These are phyloP conservation scores for Aproaerema taeniolella DNA, from an alignment of 2,888 invertebrate genomes.

Conservation along the genomic window DNA sequence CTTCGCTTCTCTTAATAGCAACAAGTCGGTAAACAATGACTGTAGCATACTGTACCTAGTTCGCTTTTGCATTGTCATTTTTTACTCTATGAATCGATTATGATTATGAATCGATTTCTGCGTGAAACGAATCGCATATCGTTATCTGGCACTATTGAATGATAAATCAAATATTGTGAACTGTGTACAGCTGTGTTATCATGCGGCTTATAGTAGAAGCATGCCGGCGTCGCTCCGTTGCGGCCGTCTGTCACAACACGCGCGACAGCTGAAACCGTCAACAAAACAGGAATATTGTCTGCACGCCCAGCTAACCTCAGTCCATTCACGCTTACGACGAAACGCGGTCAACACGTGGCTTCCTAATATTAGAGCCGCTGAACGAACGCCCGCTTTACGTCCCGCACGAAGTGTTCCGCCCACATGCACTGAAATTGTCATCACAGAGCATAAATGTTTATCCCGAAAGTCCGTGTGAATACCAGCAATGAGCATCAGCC, in stretches of 20 bases:
- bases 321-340: slow-evolving; percentile 58
- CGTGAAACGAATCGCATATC: slow-evolving; percentile 26
- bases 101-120: too few relatives aligned
- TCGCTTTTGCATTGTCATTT: too few relatives aligned
- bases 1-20: too few relatives aligned
- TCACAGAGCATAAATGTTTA: slow-evolving; percentile 63
- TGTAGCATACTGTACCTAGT: too few relatives aligned
- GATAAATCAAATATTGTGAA: slow-evolving; percentile 50
- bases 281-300: slow-evolving; percentile 49
- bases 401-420: slow-evolving; percentile 37
- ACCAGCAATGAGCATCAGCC: slow-evolving; percentile 57
- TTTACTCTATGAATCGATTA: too few relatives aligned
- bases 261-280: slow-evolving; percentile 64
- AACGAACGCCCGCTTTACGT: slow-evolving; percentile 31
- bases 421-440: slow-evolving; percentile 37
- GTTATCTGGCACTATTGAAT: slow-evolving; percentile 54
- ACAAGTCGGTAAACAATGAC: too few relatives aligned
- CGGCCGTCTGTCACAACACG: slow-evolving; percentile 26
- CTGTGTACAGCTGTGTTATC: slow-evolving; percentile 30
- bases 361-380: slow-evolving; percentile 54
- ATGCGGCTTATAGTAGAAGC: slow-evolving; percentile 36
- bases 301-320: slow-evolving; percentile 33
- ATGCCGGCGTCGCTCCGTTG: slow-evolving; percentile 38
- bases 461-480: slow-evolving; percentile 44
- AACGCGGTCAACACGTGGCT: slow-evolving; percentile 63